Evolutionary conservation across 2,888 invertebrate genomes (phyloP).

Genomic region (Isoperla grammatica): DNA sequence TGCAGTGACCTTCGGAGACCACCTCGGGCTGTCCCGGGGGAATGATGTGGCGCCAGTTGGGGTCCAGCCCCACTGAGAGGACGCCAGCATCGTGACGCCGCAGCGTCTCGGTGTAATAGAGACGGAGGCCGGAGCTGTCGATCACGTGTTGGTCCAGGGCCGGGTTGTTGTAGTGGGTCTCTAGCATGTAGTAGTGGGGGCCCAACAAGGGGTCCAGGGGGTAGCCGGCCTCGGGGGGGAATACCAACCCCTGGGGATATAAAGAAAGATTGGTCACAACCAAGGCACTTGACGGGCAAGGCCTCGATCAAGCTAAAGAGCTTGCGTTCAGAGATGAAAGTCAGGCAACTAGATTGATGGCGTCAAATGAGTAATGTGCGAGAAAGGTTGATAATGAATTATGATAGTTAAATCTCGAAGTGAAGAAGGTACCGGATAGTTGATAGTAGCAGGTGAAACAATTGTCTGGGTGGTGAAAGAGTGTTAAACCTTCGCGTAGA

Average conservation of each 20-base stretch:
- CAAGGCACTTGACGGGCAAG: no score
- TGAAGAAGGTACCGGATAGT: no score
- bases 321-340: no score
- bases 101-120: slow-evolving; percentile 60
- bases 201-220: slow-evolving; percentile 58
- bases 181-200: slow-evolving; percentile 59
- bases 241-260: slow-evolving; percentile 48
- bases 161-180: slow-evolving; percentile 63
- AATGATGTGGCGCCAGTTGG: slow-evolving; percentile 66
- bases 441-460: no score
- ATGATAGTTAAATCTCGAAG: no score
- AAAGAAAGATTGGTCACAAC: no score
- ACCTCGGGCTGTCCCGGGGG: slow-evolving; percentile 64
- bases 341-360: no score
- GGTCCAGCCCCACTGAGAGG: slow-evolving; percentile 60
- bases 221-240: slow-evolving; percentile 64
- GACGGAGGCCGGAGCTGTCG: slow-evolving; percentile 61
- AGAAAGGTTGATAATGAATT: no score
- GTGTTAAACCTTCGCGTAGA: no score
- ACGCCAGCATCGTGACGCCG: slow-evolving; percentile 64
- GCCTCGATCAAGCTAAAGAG: no score
- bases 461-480: no score
- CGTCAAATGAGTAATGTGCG: no score
- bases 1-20: slow-evolving; percentile 64
- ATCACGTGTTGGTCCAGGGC: slow-evolving; percentile 47